Evolutionary conservation across 1,140 invertebrate species (phyloP).

Genomic region (Cryptotermes secundus): DNA sequence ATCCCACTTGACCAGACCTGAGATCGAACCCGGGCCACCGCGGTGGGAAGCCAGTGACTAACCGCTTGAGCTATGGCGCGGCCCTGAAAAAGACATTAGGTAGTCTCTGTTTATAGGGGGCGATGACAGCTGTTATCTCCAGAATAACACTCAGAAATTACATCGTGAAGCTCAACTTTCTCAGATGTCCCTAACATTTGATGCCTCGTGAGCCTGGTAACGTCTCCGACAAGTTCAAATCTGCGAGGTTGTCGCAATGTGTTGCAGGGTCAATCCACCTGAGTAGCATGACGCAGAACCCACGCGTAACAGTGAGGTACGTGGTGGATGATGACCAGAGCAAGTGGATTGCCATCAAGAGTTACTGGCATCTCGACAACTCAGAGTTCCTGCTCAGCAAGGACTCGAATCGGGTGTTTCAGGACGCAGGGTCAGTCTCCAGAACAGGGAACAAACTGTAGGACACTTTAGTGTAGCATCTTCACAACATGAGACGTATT

Average conservation of each 20-base stretch:
- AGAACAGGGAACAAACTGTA: not conserved
- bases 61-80: too few species aligned
- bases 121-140: too few species aligned
- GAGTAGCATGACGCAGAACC: constrained; percentile 53
- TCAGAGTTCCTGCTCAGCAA: constrained; percentile 53
- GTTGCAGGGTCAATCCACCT: constrained; percentile 59
- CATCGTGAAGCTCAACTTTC: not conserved
- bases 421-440: constrained; percentile 55
- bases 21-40: too few species aligned
- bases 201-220: too few species aligned
- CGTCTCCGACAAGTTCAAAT: not conserved
- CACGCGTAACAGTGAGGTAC: constrained; percentile 58
- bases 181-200: not conserved
- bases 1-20: too few species aligned
- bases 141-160: too few species aligned
- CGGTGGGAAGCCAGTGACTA: too few species aligned
- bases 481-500: too few species aligned
- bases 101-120: too few species aligned
- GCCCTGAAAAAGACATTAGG: too few species aligned
- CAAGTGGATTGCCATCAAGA: constrained; percentile 50
- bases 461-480: too few species aligned
- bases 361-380: constrained; percentile 54
- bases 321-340: constrained; percentile 57
- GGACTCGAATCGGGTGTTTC: constrained; percentile 53
- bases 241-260: not conserved